Conservation (phyloP, 2,888 invertebrate species). For the Ditylenchus weischeri region DNA sequence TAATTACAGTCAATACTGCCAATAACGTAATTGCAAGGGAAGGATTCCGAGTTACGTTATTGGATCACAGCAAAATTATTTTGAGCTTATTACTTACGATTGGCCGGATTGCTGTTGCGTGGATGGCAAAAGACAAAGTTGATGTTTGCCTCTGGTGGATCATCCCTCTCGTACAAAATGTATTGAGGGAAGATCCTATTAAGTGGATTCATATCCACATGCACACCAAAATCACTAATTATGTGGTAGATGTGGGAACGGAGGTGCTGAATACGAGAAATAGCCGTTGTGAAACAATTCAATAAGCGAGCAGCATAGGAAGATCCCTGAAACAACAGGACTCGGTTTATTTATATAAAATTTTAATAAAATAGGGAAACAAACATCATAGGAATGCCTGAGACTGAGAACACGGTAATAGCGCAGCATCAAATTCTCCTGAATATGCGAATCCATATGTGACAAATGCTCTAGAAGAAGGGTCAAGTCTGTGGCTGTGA, state of each 20-base stretch:
- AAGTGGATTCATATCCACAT: conserved; percentile 17
- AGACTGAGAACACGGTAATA: conserved; percentile 12
- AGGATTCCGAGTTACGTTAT: too few relatives aligned
- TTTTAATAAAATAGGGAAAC: neutral
- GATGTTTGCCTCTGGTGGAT: conserved; percentile 25
- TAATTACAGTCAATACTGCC: too few relatives aligned
- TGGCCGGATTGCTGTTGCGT: conserved; percentile 15
- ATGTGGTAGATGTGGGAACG: conserved; percentile 19
- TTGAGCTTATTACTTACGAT: neutral
- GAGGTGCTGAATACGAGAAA: conserved; percentile 19
- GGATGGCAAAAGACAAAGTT: conserved; percentile 20
- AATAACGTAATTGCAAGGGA: too few relatives aligned
- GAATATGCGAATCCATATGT: conserved; percentile 18
- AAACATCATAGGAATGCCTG: conserved; percentile 12
- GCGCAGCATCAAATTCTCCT: conserved; percentile 23
- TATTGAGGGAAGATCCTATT: conserved; percentile 20
- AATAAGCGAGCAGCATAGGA: conserved; percentile 22
- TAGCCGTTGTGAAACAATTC: conserved; percentile 21
- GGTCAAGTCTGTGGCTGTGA: conserved; percentile 15
- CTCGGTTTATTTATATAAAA: neutral
- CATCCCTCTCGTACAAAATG: conserved; percentile 16
- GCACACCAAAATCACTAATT: conserved; percentile 18
- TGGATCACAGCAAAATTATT: too few relatives aligned
- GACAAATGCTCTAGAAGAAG: conserved; percentile 14
- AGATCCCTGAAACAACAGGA: conserved; percentile 4